Evolutionary conservation across 2,797 vertebrate species (phyloP).

Genomic region (Galaxias olidus): DNA sequence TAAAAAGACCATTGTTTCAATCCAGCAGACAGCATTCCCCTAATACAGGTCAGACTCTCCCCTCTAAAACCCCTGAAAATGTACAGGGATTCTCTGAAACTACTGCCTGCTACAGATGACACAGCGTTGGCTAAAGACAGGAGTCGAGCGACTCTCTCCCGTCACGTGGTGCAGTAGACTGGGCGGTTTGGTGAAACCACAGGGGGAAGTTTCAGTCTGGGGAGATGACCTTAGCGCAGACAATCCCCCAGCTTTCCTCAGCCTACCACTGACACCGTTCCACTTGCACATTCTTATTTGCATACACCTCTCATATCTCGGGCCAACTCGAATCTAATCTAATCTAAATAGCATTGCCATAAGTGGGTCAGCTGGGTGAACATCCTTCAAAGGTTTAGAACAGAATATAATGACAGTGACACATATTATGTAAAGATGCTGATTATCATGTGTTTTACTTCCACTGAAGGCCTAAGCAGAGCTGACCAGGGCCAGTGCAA

Average conservation of each 20-base stretch:
- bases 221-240: slow-evolving; percentile 47
- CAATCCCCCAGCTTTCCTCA: slow-evolving; percentile 48
- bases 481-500: no score
- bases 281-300: slow-evolving; percentile 30
- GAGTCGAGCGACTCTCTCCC: slow-evolving; percentile 39
- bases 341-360: no score
- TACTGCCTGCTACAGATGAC: neutral
- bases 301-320: neutral
- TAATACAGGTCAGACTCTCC: neutral
- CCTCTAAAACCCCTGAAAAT: slow-evolving; percentile 44
- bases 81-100: slow-evolving; percentile 1
- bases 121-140: slow-evolving; percentile 2
- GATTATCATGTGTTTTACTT: neutral
- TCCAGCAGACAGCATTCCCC: no score
- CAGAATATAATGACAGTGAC: slow-evolving; percentile 1
- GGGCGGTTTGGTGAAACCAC: slow-evolving; percentile 44
- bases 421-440: slow-evolving; percentile 1
- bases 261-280: slow-evolving; percentile 1
- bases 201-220: slow-evolving; percentile 54
- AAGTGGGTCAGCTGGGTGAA: no score
- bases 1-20: no score
- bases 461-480: no score
- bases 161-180: slow-evolving; percentile 5
- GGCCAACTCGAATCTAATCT: no score
- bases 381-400: no score